A percentile compares a stretch with the other conserved stretches of the same genome.
Evolutionary conservation across 1,140 invertebrate genomes (phyloP).

Genomic region (Stenopsyche tienmushanensis): DNA sequence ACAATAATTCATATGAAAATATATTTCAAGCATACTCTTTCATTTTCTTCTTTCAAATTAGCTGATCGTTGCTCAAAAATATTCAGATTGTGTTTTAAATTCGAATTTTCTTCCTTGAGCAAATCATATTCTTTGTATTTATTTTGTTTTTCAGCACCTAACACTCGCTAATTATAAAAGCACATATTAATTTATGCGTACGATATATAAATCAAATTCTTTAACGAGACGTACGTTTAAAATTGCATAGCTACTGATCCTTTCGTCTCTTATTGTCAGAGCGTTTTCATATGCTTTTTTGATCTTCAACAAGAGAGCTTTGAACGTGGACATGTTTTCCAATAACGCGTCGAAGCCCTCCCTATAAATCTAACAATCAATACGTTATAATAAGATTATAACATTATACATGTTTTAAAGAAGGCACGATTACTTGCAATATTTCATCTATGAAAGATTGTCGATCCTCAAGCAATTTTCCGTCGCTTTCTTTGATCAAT

Average conservation of each 20-base stretch:
- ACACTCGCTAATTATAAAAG: conserved; percentile 47
- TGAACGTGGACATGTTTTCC: conserved; percentile 46
- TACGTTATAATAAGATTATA: background rate
- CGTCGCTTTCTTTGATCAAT: conserved; percentile 43
- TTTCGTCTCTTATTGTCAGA: conserved; percentile 45
- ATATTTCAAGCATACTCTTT: conserved; percentile 44
- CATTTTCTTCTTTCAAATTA: conserved; percentile 48
- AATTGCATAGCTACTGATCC: too few relatives aligned
- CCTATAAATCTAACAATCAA: conserved; percentile 47
- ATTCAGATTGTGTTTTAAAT: conserved; percentile 44
- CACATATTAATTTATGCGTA: background rate
- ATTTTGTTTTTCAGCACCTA: conserved; percentile 47
- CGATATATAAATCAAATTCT: background rate
- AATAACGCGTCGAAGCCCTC: conserved; percentile 48
- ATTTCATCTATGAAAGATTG: conserved; percentile 46
- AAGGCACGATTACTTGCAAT: background rate
- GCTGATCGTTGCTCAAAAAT: conserved; percentile 45
- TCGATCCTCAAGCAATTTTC: conserved; percentile 47
- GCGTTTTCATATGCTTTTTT: conserved; percentile 50
- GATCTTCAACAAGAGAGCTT: conserved; percentile 46
- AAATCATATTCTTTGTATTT: conserved; percentile 46
- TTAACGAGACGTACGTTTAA: too few relatives aligned
- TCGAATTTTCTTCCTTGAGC: conserved; percentile 45
- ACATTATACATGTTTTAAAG: background rate
- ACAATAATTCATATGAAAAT: background rate